These are phyloP conservation scores for Nymphicus hollandicus DNA, from an alignment of 2,113 vertebrate species.

Conservation along the genomic window DNA sequence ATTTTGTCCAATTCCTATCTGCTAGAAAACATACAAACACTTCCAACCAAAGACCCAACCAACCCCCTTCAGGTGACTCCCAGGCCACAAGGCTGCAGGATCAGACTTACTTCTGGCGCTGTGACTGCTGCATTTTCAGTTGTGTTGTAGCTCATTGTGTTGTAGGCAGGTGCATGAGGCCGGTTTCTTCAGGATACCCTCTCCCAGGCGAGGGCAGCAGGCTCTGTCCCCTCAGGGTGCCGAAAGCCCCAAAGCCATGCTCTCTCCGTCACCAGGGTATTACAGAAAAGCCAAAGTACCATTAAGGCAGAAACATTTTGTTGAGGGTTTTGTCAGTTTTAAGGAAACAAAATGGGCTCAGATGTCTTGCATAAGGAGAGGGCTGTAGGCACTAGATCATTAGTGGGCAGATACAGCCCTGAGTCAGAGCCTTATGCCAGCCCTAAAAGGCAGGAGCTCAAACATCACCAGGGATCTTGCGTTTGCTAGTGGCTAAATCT, in stretches of 20 bases:
- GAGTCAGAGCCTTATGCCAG: conserved; percentile 60
- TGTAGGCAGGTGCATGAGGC: neutral
- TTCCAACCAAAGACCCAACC: neutral
- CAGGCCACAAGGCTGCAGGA: neutral
- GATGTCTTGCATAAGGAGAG: neutral
- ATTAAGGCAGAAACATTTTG: neutral
- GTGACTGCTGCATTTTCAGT: conserved; percentile 10
- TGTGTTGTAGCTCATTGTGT: conserved; percentile 14
- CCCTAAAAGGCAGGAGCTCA: conserved; percentile 64
- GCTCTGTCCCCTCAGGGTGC: neutral
- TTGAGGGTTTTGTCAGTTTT: neutral
- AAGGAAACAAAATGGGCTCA: conserved; percentile 32
- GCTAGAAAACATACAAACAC: neutral
- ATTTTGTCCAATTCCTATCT: neutral
- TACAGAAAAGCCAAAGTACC: neutral
- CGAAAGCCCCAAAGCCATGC: neutral
- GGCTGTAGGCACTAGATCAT: conserved; percentile 44
- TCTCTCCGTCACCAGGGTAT: neutral
- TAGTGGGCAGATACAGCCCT: conserved; percentile 53
- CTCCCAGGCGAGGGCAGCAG: neutral
- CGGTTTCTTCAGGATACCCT: neutral
- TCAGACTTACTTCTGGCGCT: conserved; percentile 44
- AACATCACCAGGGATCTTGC: conserved; percentile 45
- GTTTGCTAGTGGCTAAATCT: conserved; percentile 63
- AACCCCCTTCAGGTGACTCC: neutral